Evolutionary conservation across 2,797 vertebrate species (phyloP).

Genomic region (Pelodytes ibericus): DNA sequence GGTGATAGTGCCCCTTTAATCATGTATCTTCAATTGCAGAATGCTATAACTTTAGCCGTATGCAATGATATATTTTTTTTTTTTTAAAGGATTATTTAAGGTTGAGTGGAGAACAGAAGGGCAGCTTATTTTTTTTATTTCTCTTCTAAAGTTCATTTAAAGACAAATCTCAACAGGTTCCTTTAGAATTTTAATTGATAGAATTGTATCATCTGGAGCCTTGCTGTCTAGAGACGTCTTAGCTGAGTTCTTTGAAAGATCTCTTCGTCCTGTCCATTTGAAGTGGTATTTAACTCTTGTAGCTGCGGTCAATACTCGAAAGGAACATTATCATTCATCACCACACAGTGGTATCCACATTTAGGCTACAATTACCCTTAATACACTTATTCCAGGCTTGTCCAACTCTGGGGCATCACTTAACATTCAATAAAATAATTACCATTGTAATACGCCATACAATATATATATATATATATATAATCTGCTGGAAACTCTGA

Average conservation of each 20-base stretch:
- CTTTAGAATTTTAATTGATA: constrained; percentile 48
- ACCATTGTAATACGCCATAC: too few relatives aligned
- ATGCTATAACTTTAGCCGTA: too few relatives aligned
- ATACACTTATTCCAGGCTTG: too few relatives aligned
- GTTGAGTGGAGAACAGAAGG: constrained; percentile 1
- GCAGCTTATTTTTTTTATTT: background rate
- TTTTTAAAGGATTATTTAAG: constrained; percentile 1
- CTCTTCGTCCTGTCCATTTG: constrained; percentile 6
- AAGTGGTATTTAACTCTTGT: constrained; percentile 26
- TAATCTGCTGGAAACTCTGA: too few relatives aligned
- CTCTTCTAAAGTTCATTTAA: constrained; percentile 38
- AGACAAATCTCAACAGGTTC: constrained; percentile 44
- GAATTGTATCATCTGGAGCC: constrained; percentile 48
- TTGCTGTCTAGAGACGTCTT: constrained; percentile 38
- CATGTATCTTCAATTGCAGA: too few relatives aligned
- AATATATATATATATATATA: too few relatives aligned
- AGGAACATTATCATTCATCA: background rate
- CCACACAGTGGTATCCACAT: background rate
- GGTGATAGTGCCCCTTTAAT: too few relatives aligned
- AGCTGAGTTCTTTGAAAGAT: constrained; percentile 45
- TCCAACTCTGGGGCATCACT: too few relatives aligned
- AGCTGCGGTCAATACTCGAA: constrained; percentile 33
- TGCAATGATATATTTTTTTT: too few relatives aligned
- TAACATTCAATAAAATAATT: too few relatives aligned
- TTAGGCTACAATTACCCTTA: background rate